A percentile compares a stretch with the other conserved stretches of the same genome.
Conservation (phyloP, 2,797 vertebrate species). For the Harpagifer antarcticus region DNA sequence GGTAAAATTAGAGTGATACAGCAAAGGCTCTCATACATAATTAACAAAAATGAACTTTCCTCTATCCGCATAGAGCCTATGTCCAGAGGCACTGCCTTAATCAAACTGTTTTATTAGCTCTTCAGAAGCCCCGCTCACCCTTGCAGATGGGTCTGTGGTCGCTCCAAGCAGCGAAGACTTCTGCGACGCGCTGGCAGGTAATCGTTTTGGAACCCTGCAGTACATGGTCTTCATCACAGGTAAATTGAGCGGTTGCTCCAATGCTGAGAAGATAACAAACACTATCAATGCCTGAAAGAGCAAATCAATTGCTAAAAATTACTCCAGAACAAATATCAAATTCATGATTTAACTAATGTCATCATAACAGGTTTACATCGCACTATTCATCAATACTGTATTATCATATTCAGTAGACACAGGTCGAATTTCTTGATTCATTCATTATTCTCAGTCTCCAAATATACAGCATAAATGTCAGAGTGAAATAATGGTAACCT, state of each 20-base stretch:
- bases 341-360: constrained; percentile 46
- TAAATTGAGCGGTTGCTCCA: constrained; percentile 93
- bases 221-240: constrained; percentile 97
- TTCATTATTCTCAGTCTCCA: background rate
- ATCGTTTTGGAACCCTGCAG: constrained; percentile 98
- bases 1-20: constrained; percentile 54
- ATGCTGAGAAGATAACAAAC: constrained; percentile 86
- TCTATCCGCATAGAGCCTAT: constrained; percentile 71
- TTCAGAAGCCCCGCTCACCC: constrained; percentile 86
- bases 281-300: constrained; percentile 56
- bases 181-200: constrained; percentile 96
- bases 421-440: background rate
- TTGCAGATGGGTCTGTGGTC: constrained; percentile 98
- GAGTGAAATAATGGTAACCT: background rate
- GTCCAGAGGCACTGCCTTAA: constrained; percentile 78
- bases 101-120: constrained; percentile 79
- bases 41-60: constrained; percentile 79
- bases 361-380: constrained; percentile 3
- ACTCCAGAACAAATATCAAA: constrained; percentile 44
- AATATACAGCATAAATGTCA: background rate
- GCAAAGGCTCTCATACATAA: constrained; percentile 78
- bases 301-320: constrained; percentile 62
- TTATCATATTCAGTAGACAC: background rate
- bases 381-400: background rate
- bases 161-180: constrained; percentile 99